phyloP scores from a whole-genome alignment of 2,888 invertebrate species.

The Athalia circularis region DNA sequence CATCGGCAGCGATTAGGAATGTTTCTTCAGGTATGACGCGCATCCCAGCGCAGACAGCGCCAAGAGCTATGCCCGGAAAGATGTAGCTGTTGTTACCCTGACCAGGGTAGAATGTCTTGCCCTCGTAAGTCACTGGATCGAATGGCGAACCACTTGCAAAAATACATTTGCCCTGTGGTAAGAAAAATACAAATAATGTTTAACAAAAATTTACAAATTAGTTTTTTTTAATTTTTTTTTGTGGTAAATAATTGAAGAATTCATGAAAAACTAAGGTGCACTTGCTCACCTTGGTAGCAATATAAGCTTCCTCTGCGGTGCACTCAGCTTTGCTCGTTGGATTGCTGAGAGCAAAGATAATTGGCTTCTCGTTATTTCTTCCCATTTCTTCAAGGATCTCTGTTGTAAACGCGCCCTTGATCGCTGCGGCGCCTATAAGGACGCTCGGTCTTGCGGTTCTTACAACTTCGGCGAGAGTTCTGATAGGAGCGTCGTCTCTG shows the following conservation, averaged over 20 bases:
- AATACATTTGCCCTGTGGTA: constrained; percentile 86
- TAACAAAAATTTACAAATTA: constrained; percentile 31
- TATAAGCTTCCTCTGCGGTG: constrained; percentile 98
- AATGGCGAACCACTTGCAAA: constrained; percentile 99
- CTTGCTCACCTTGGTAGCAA: constrained; percentile 82
- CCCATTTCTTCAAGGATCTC: constrained; percentile 93
- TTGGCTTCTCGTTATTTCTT: constrained; percentile 86
- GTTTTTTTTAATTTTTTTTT: neutral
- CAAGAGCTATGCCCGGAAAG: constrained; percentile 97
- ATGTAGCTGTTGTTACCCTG: constrained; percentile 99
- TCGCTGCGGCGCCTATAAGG: constrained; percentile 95
- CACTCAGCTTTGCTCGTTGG: constrained; percentile 99
- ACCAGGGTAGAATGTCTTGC: constrained; percentile 90
- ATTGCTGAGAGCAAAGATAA: constrained; percentile 98
- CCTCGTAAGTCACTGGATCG: constrained; percentile 87
- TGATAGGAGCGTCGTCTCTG: constrained; percentile 84
- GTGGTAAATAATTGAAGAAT: neutral
- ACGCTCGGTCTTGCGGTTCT: constrained; percentile 89
- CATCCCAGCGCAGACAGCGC: constrained; percentile 91
- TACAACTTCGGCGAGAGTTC: constrained; percentile 88
- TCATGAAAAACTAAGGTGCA: neutral
- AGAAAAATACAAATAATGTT: constrained; percentile 10
- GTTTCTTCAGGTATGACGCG: constrained; percentile 93
- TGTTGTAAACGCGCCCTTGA: constrained; percentile 94
- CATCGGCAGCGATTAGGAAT: constrained; percentile 93